Evolutionary conservation across 2,113 vertebrate species (phyloP).

Genomic region (Nerophis ophidion): DNA sequence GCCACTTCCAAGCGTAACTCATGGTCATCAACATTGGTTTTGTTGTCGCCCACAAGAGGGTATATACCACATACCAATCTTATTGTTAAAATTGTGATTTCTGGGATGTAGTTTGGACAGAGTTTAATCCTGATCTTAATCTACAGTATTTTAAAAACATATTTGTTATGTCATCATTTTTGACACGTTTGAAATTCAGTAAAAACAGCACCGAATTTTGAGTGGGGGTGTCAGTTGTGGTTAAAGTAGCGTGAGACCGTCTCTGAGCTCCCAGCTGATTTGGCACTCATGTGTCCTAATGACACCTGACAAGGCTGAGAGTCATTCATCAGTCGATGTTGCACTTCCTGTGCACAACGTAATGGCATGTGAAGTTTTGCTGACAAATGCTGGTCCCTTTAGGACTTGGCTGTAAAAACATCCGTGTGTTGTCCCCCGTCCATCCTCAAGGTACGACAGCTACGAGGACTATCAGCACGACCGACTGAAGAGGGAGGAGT

Average conservation of each 20-base stretch:
- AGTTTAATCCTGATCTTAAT: too few relatives aligned
- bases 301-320: conserved; percentile 60
- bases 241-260: conserved; percentile 36
- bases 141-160: too few relatives aligned
- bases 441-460: conserved; percentile 83
- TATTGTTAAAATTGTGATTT: too few relatives aligned
- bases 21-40: too few relatives aligned
- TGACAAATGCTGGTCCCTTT: conserved; percentile 68
- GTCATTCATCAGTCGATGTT: conserved; percentile 61
- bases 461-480: conserved; percentile 96
- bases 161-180: too few relatives aligned
- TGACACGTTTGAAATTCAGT: background rate
- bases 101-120: too few relatives aligned
- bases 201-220: background rate
- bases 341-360: conserved; percentile 74
- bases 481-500: conserved; percentile 91
- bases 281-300: conserved; percentile 54
- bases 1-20: too few relatives aligned
- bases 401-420: too few relatives aligned
- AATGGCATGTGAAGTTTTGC: conserved; percentile 78
- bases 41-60: too few relatives aligned
- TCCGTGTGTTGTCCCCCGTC: conserved; percentile 1
- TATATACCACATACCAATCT: too few relatives aligned
- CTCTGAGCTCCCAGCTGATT: conserved; percentile 50
- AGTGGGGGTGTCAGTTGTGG: conserved; percentile 4